These are phyloP conservation scores for Acanthosepion lycidas DNA, from an alignment of 2,888 invertebrate species.

Conservation along the genomic window DNA sequence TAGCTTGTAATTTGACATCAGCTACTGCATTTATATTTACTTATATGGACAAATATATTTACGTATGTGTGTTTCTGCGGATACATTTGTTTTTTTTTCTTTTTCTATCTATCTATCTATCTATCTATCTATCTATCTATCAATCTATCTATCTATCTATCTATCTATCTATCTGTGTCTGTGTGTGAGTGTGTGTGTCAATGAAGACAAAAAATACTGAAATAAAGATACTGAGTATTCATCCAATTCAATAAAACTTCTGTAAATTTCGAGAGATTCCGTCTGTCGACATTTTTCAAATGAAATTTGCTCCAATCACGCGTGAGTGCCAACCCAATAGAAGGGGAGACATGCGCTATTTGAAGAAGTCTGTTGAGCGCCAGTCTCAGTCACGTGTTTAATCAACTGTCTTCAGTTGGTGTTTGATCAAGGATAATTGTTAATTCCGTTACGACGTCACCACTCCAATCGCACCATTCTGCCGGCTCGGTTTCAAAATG, in stretches of 20 bases:
- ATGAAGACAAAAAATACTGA: neutral
- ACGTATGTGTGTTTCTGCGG: neutral
- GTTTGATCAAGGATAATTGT: slow-evolving; percentile 1
- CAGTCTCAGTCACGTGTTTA: neutral
- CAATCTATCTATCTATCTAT: neutral
- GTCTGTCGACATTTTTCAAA: neutral
- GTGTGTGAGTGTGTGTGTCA: neutral
- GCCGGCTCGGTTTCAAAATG: neutral
- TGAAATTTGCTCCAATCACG: neutral
- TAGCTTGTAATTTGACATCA: too few relatives aligned
- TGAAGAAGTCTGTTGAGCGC: neutral
- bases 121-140: neutral
- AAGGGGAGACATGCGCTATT: neutral
- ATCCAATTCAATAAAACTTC: neutral
- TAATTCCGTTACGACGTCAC: slow-evolving; percentile 8
- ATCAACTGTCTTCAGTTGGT: neutral
- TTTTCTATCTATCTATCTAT: too few relatives aligned
- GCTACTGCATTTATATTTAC: too few relatives aligned
- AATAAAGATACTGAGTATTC: neutral
- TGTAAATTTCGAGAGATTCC: neutral
- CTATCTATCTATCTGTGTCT: neutral
- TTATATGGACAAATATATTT: neutral
- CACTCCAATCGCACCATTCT: neutral
- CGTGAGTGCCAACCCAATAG: neutral
- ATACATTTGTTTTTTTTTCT: neutral